phyloP scores from a whole-genome alignment of 2,888 invertebrate genomes.

The Beris chalybata region DNA sequence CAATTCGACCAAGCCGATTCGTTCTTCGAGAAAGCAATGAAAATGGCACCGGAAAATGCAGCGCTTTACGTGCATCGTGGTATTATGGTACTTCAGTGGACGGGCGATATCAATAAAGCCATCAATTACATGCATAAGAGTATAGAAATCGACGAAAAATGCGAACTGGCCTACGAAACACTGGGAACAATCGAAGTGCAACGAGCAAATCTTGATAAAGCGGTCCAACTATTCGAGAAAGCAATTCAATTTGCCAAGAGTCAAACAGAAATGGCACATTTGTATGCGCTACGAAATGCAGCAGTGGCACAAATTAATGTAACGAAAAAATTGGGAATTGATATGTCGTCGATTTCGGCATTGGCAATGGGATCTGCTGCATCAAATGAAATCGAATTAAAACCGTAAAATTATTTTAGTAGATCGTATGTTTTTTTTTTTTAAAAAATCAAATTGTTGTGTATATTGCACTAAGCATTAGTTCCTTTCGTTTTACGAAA shows the following conservation, averaged over 20 bases:
- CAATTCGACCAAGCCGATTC: slow-evolving; percentile 81
- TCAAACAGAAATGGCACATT: slow-evolving; percentile 85
- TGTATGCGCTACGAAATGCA: slow-evolving; percentile 87
- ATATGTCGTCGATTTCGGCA: slow-evolving; percentile 48
- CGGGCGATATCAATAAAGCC: slow-evolving; percentile 78
- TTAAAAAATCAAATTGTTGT: no score
- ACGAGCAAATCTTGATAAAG: slow-evolving; percentile 75
- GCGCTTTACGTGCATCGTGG: slow-evolving; percentile 86
- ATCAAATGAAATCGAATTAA: not conserved
- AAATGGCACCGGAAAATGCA: slow-evolving; percentile 82
- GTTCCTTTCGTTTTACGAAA: no score
- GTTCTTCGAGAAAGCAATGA: slow-evolving; percentile 77
- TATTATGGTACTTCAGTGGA: slow-evolving; percentile 80
- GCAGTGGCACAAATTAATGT: slow-evolving; percentile 86
- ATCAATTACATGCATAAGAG: slow-evolving; percentile 77
- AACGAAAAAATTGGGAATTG: slow-evolving; percentile 72
- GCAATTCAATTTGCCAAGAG: slow-evolving; percentile 85
- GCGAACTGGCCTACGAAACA: slow-evolving; percentile 94
- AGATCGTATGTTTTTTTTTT: no score
- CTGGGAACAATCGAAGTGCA: slow-evolving; percentile 94
- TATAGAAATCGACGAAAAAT: slow-evolving; percentile 85
- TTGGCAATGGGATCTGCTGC: slow-evolving; percentile 11
- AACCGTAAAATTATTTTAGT: not conserved
- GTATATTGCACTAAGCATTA: no score
- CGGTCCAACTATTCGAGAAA: slow-evolving; percentile 84